These are phyloP conservation scores for Eucidaris tribuloides DNA, from an alignment of 35 echinoderm and acorn worm species.

Conservation along the genomic window DNA sequence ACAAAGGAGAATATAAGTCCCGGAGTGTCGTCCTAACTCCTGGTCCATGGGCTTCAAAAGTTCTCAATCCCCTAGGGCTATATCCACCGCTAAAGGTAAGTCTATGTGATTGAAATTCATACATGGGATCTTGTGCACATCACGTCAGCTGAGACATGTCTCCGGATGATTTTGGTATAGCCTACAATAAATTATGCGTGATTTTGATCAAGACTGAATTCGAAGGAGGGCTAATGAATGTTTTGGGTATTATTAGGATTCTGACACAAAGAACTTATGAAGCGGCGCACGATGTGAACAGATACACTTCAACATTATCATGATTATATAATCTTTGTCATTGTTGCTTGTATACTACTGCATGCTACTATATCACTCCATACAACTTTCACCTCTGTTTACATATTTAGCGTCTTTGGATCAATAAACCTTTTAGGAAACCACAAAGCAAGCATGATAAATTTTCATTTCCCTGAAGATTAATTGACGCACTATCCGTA, in stretches of 20 bases:
- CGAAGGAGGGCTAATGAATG: not conserved
- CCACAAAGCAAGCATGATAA: not conserved
- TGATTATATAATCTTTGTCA: no score
- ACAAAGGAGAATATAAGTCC: conserved; percentile 43
- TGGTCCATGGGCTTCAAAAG: conserved; percentile 68
- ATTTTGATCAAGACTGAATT: not conserved
- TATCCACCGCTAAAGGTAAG: conserved; percentile 63
- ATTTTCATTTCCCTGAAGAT: not conserved
- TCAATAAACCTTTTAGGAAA: not conserved
- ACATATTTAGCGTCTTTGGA: not conserved
- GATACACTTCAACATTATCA: no score
- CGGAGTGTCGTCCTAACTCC: conserved; percentile 64
- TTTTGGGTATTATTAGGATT: not conserved
- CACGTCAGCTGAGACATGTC: no score
- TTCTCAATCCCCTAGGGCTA: conserved; percentile 62
- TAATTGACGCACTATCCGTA: not conserved
- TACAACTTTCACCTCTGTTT: not conserved
- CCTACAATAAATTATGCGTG: no score
- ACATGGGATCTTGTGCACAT: not conserved
- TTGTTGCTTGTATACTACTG: no score
- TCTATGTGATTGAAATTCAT: not conserved
- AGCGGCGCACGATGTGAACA: not conserved
- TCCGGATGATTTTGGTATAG: no score
- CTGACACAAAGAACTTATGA: not conserved
- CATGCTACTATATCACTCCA: no score